Evolutionary conservation across 2,113 vertebrate species (phyloP).

Genomic region (Arvicanthis niloticus): DNA sequence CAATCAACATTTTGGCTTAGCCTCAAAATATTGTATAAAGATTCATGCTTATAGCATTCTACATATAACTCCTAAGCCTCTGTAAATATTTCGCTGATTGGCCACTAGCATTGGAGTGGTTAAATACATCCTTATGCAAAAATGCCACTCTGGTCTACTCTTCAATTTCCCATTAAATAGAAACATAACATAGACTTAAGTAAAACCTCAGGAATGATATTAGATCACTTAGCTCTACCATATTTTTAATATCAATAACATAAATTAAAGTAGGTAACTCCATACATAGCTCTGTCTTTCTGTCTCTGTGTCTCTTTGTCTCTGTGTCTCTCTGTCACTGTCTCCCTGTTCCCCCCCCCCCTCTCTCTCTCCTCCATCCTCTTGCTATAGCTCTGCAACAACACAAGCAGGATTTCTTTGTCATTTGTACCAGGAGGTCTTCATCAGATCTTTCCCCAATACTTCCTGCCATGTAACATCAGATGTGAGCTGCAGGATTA

Average conservation of each 20-base stretch:
- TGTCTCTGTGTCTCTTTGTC: too few relatives aligned
- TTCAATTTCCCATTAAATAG: constrained; percentile 40
- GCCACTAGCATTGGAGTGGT: background rate
- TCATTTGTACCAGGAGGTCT: constrained; percentile 43
- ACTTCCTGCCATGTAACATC: background rate
- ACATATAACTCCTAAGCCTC: background rate
- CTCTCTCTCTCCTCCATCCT: background rate
- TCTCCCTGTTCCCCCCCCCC: too few relatives aligned
- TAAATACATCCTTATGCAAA: background rate
- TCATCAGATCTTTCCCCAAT: background rate
- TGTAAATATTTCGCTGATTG: background rate
- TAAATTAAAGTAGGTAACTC: constrained; percentile 35
- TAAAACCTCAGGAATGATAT: constrained; percentile 48
- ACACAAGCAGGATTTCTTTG: background rate
- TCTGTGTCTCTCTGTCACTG: background rate
- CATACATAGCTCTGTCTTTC: background rate
- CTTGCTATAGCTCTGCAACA: background rate
- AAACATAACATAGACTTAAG: constrained; percentile 40
- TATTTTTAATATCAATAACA: constrained; percentile 34
- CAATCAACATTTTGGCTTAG: constrained; percentile 53
- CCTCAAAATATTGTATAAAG: background rate
- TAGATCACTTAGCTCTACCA: constrained; percentile 49
- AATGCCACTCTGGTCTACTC: background rate
- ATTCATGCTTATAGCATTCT: background rate
- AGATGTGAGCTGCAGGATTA: background rate